Percentiles rank a stretch among this genome's conserved stretches.
Conservation (phyloP, 1,140 invertebrate genomes). For the Bombus haemorrhoidalis region DNA sequence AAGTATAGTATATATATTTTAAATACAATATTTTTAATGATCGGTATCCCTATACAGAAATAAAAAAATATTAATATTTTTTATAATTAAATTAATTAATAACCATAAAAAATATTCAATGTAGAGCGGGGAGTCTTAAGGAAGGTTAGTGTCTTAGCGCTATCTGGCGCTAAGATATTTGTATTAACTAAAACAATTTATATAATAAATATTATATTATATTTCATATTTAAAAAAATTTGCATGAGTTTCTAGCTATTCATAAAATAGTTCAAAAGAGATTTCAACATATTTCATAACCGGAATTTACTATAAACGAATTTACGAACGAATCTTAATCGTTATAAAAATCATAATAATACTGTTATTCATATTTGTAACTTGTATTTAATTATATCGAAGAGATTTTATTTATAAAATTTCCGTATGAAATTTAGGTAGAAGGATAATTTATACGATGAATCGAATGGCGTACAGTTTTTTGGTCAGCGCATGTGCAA, state of each 20-base stretch:
- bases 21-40: background rate
- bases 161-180: background rate
- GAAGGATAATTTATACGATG: background rate
- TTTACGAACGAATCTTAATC: background rate
- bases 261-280: background rate
- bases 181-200: background rate
- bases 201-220: background rate
- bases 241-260: background rate
- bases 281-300: background rate
- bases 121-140: background rate
- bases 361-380: background rate
- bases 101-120: background rate
- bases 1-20: background rate
- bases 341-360: background rate
- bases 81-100: background rate
- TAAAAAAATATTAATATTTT: background rate
- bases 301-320: background rate
- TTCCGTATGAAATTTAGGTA: background rate
- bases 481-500: constrained; percentile 15
- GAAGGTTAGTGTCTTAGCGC: background rate
- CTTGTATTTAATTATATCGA: background rate
- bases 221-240: background rate
- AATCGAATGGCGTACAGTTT: background rate
- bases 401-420: too few relatives aligned
- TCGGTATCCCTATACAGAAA: background rate